These are phyloP conservation scores for Mizuhopecten yessoensis DNA, from an alignment of 1,140 invertebrate genomes.

Conservation along the genomic window DNA sequence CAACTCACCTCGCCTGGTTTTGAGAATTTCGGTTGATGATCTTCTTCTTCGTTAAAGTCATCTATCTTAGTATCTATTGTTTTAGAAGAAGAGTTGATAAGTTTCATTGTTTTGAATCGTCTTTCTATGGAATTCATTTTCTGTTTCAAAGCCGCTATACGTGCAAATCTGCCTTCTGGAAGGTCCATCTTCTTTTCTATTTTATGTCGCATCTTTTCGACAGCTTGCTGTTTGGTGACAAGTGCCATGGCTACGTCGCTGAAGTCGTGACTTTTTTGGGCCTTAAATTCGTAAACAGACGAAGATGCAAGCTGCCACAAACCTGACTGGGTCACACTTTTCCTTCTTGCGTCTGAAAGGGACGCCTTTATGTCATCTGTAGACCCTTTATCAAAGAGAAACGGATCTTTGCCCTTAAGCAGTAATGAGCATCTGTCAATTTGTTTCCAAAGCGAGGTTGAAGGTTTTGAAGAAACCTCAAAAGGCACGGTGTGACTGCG, in stretches of 20 bases:
- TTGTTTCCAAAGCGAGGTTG: not conserved
- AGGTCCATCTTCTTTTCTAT: slow-evolving; percentile 64
- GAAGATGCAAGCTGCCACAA: slow-evolving; percentile 59
- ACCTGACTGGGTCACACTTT: slow-evolving; percentile 47
- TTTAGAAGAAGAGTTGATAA: slow-evolving; percentile 43
- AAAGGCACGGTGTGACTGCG: slow-evolving; percentile 51
- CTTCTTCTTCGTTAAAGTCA: slow-evolving; percentile 41
- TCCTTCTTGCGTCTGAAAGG: slow-evolving; percentile 37
- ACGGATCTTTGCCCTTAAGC: not conserved
- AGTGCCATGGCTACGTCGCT: slow-evolving; percentile 60
- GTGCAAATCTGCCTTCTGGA: slow-evolving; percentile 58
- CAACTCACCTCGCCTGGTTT: slow-evolving; percentile 62
- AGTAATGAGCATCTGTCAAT: not conserved
- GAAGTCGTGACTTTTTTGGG: slow-evolving; percentile 41
- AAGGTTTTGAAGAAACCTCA: not conserved
- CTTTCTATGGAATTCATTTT: slow-evolving; percentile 68
- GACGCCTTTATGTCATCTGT: slow-evolving; percentile 46
- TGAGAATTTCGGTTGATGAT: slow-evolving; percentile 53
- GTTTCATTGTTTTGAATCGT: slow-evolving; percentile 57
- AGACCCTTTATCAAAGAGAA: not conserved
- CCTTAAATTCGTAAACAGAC: slow-evolving; percentile 50
- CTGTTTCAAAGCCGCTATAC: slow-evolving; percentile 59
- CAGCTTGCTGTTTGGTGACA: slow-evolving; percentile 53
- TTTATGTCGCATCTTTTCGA: slow-evolving; percentile 61
- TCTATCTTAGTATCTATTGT: slow-evolving; percentile 21